Evolutionary conservation across 37 sponge, comb jelly and placozoan genomes (phyloP).

Genomic region (Amphimedon queenslandica): DNA sequence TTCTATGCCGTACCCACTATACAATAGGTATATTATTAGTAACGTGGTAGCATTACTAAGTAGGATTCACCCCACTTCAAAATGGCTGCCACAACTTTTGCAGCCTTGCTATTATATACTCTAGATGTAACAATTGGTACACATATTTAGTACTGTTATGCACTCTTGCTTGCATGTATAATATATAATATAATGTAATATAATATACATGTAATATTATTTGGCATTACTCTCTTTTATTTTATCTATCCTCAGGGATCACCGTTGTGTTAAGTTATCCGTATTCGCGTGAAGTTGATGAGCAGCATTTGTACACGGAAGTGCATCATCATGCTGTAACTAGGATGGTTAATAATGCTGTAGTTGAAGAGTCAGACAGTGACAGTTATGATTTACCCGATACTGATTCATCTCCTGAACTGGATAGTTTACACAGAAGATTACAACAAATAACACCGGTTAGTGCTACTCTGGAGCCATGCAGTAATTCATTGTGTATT

Average conservation of each 20-base stretch:
- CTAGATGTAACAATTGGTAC: no score
- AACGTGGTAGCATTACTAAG: no score
- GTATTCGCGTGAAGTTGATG: conserved; percentile 43
- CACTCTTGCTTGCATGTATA: no score
- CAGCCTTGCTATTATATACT: no score
- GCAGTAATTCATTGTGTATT: no score
- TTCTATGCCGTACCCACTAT: no score
- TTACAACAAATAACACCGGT: not conserved
- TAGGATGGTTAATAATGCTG: conserved; percentile 2
- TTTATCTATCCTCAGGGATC: conserved; percentile 37
- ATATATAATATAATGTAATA: no score
- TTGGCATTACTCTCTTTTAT: not conserved
- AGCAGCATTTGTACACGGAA: conserved; percentile 51
- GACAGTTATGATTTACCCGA: not conserved
- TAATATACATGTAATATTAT: not conserved
- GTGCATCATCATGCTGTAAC: conserved; percentile 66
- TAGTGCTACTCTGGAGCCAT: no score
- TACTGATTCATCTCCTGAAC: not conserved
- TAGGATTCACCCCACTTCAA: no score
- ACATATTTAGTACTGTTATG: no score
- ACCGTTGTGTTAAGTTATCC: conserved; percentile 61
- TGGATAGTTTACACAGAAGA: not conserved
- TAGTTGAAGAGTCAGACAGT: conserved; percentile 6
- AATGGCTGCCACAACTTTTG: no score
- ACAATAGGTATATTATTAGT: no score